Percentiles rank a stretch among this genome's conserved stretches.
phyloP scores from a whole-genome alignment of 2,888 invertebrate genomes.

The Oasisia sp. region DNA sequence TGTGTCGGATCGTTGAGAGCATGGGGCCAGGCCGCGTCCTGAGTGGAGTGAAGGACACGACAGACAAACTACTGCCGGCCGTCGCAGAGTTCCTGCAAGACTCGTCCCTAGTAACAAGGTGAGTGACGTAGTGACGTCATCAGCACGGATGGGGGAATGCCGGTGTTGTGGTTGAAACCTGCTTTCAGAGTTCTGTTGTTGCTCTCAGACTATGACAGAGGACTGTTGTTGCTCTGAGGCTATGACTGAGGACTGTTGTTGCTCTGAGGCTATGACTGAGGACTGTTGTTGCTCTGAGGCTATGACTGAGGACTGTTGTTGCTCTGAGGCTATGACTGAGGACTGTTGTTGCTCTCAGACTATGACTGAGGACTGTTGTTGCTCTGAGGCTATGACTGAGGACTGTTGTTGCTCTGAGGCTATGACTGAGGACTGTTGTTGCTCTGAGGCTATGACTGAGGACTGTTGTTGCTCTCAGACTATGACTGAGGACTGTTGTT shows the following conservation, averaged over 20 bases:
- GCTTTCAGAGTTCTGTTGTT: too few relatives aligned
- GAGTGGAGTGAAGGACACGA: slow-evolving; percentile 79
- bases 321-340: too few relatives aligned
- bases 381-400: not conserved
- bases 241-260: not conserved
- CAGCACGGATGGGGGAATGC: not conserved
- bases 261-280: too few relatives aligned
- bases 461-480: too few relatives aligned
- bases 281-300: too few relatives aligned
- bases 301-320: too few relatives aligned
- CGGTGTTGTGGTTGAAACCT: not conserved
- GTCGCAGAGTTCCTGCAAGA: slow-evolving; percentile 87
- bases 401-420: not conserved
- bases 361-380: not conserved
- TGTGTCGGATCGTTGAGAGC: slow-evolving; percentile 77
- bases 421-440: too few relatives aligned
- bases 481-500: too few relatives aligned
- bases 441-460: not conserved
- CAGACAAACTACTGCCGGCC: slow-evolving; percentile 82
- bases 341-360: too few relatives aligned
- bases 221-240: too few relatives aligned
- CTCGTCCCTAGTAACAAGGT: slow-evolving; percentile 87
- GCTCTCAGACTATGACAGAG: too few relatives aligned
- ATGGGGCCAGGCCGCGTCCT: slow-evolving; percentile 80
- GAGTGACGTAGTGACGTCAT: slow-evolving; percentile 40